Percentiles rank a stretch among this genome's conserved stretches.
Conservation (phyloP, 2,113 vertebrate genomes). For the Sakesphorus luctuosus region DNA sequence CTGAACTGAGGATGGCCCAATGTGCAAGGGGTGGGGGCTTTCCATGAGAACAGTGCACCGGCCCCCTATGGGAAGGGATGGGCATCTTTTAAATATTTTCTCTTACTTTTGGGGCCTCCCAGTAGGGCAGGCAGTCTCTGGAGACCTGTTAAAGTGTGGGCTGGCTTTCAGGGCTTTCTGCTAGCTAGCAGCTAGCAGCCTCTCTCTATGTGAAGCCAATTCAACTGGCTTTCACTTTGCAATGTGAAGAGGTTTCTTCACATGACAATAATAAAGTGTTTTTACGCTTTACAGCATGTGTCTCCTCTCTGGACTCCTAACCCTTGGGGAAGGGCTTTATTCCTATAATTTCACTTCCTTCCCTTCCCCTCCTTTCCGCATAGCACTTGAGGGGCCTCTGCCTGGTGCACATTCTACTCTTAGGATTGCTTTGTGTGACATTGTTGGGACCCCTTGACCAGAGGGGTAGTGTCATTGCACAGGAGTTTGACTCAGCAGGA, state of each 20-base stretch:
- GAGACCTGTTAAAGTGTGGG: background rate
- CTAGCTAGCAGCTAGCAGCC: background rate
- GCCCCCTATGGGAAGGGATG: background rate
- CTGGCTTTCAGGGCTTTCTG: background rate
- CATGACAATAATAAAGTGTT: background rate
- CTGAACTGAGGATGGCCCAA: background rate
- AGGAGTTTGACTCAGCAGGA: background rate
- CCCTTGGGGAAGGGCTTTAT: background rate
- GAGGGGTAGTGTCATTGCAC: background rate
- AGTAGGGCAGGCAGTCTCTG: background rate
- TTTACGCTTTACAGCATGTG: background rate
- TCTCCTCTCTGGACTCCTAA: background rate
- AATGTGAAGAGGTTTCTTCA: background rate
- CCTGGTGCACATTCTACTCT: background rate
- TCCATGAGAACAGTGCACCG: rapidly evolving
- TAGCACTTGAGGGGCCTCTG: rapidly evolving
- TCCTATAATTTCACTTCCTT: background rate
- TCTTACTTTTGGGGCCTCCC: background rate
- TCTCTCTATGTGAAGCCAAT: background rate
- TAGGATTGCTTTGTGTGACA: background rate
- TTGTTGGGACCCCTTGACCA: background rate
- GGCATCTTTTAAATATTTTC: background rate
- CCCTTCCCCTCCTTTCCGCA: background rate
- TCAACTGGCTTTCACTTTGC: background rate
- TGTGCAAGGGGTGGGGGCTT: background rate